Percentiles rank a stretch among this genome's conserved stretches.
Conservation (phyloP, 1,140 invertebrate genomes). For the Harpegnathos saltator region DNA sequence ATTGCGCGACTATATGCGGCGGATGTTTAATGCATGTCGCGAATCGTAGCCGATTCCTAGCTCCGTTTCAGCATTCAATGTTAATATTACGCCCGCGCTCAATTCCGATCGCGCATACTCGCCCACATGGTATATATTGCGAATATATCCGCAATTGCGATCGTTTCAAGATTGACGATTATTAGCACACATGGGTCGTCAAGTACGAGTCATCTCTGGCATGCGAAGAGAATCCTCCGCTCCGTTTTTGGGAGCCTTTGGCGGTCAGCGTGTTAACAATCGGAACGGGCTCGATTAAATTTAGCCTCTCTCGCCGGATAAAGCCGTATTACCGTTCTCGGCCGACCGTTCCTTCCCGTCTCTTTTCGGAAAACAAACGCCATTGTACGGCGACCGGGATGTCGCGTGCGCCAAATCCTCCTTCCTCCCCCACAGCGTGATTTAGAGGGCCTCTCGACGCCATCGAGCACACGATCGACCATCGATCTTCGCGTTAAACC, state of each 20-base stretch:
- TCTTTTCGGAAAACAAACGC: constrained; percentile 60
- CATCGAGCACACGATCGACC: constrained; percentile 77
- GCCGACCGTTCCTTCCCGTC: background rate
- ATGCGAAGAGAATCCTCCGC: too few species aligned
- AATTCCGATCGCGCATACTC: constrained; percentile 69
- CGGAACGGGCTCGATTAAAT: background rate
- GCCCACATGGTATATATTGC: constrained; percentile 70
- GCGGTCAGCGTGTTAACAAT: background rate
- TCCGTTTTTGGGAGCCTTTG: too few species aligned
- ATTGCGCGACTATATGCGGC: constrained; percentile 80
- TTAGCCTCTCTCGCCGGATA: background rate
- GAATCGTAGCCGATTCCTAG: constrained; percentile 62
- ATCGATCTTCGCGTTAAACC: constrained; percentile 77
- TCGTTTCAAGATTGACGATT: constrained; percentile 60
- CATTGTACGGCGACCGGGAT: constrained; percentile 56
- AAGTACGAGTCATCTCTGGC: too few species aligned
- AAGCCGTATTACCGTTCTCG: background rate
- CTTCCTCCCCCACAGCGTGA: constrained; percentile 74
- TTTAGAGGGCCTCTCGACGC: constrained; percentile 77
- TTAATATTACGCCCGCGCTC: constrained; percentile 77
- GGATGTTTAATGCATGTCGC: constrained; percentile 84
- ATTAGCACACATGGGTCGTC: too few species aligned
- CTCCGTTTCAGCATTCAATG: constrained; percentile 79
- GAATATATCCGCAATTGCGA: too few species aligned
- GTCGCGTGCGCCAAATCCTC: constrained; percentile 75